phyloP scores from a whole-genome alignment of 1,140 invertebrate genomes.

The Platyscapa corneri region DNA sequence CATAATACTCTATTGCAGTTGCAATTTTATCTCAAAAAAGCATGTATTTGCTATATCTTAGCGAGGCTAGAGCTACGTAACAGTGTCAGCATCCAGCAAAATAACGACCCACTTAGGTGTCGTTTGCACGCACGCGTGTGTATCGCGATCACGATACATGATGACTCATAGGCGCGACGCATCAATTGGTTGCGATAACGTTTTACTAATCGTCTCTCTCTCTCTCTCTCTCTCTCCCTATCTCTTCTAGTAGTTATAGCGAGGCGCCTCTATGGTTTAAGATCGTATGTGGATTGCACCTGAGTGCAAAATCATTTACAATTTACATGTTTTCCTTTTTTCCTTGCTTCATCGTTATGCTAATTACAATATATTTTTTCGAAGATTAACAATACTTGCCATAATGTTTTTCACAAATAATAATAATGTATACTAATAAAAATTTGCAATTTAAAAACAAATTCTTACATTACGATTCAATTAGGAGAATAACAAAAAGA shows the following conservation, averaged over 20 bases:
- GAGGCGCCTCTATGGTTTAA: too few relatives aligned
- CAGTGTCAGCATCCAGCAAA: conserved; percentile 50
- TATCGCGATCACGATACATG: conserved; percentile 48
- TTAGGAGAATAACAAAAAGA: not conserved
- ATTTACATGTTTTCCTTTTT: too few relatives aligned
- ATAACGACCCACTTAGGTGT: conserved; percentile 68
- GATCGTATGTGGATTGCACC: not conserved
- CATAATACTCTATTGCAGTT: too few relatives aligned
- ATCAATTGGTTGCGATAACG: not conserved
- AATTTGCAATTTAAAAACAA: not conserved
- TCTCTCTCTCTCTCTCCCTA: not conserved
- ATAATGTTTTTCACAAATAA: too few relatives aligned
- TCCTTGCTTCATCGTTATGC: too few relatives aligned
- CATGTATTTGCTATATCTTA: too few relatives aligned
- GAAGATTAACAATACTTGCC: too few relatives aligned
- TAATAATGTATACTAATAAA: too few relatives aligned
- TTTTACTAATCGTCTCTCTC: not conserved
- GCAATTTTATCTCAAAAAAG: too few relatives aligned
- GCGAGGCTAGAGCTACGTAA: not conserved
- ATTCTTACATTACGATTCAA: not conserved
- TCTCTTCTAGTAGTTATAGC: not conserved
- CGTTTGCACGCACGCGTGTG: conserved; percentile 65
- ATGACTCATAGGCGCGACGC: not conserved
- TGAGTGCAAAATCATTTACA: too few relatives aligned
- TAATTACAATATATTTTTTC: too few relatives aligned